Base-by-base conservation (phyloP, 2,888 invertebrate species). In the Standfussiana lucernea region DNA sequence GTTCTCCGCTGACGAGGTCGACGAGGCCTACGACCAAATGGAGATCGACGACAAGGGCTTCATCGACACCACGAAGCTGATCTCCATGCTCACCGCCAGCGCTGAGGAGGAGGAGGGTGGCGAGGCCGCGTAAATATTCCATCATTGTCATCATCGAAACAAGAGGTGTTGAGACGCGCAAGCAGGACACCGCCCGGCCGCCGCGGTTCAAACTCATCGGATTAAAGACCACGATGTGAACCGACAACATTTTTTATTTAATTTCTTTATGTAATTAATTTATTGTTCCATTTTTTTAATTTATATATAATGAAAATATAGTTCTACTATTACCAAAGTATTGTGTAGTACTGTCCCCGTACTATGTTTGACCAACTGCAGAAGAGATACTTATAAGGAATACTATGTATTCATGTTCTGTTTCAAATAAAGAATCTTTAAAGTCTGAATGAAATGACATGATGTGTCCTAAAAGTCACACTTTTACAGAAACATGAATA, bases 11-110 rank as follows among this genome's bases (percentile, higher is more conserved):
- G 98, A 98, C 94, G 99, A 99, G 95, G 98, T 98, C 92, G 98
- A 99, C 95, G 99, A 99, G 94, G 99, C 99, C 86, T 99, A 98
- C 97, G 99, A 99, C 97, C 98, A 98, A 97, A 98, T 99, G 98
- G 98, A 98, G 82, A 98, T 99, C 94, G 99, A 99, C 96, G 98
- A 98, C 95, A 98, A 98, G 93, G 99, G 99, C 94, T 98, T 97
- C 97, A 99, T 99, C 95, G 99, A 99, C 97, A 98, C 99, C 95
- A 97, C 96, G 91, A 98, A 98, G 95, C 98, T 99, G 91, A 98
- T 99, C 97, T 97, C 98, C 95, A 98, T 99, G 98, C 97, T 99
- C 92, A 98, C 98, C 91, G 99, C 98, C 96, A 97, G 98, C 95
- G 98, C 97, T 89, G 98, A 98, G 90, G 98, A 98, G 77, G 99